Evolutionary conservation across 2,113 vertebrate species (phyloP).

Genomic region (Oncorhynchus keta): DNA sequence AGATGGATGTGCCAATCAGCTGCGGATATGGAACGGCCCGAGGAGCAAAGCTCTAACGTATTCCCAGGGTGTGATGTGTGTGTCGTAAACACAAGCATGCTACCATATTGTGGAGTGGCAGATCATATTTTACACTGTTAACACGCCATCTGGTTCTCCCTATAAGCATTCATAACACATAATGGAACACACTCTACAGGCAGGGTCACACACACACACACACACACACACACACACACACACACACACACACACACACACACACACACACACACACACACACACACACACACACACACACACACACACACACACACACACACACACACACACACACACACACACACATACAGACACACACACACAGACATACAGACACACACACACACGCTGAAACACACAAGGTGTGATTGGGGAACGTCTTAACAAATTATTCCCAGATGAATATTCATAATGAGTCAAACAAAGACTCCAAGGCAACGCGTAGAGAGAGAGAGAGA

Average conservation of each 20-base stretch:
- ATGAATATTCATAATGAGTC: not conserved
- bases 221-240: constrained; percentile 11
- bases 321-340: not conserved
- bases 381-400: not conserved
- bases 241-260: not conserved
- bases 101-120: constrained; percentile 75
- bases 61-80: constrained; percentile 37
- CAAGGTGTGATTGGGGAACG: not conserved
- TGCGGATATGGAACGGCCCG: not conserved
- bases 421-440: not conserved
- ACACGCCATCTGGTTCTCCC: constrained; percentile 77
- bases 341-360: not conserved
- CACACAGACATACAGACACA: constrained; percentile 14
- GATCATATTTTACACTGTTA: constrained; percentile 79
- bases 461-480: not conserved
- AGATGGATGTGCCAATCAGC: too few relatives aligned
- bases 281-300: constrained; percentile 10
- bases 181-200: constrained; percentile 67
- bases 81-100: constrained; percentile 73
- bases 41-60: not conserved
- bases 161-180: constrained; percentile 76
- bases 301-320: not conserved
- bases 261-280: constrained; percentile 10
- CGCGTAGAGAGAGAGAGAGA: too few relatives aligned
- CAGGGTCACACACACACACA: constrained; percentile 6